Conservation (phyloP, 2,113 vertebrate genomes). For the Datnioides undecimradiatus region DNA sequence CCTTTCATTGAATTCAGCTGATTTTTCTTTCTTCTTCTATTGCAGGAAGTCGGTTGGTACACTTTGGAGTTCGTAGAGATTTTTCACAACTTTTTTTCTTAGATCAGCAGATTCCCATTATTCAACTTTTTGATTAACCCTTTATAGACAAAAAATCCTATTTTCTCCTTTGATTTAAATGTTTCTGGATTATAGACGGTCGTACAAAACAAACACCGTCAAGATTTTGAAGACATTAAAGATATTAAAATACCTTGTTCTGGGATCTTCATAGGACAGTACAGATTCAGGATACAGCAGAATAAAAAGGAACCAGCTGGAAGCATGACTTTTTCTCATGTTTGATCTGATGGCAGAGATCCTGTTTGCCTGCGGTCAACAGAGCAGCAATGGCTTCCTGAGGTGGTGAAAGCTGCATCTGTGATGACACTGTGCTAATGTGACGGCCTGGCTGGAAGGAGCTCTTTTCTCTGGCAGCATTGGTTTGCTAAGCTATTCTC, state of each 20-base stretch:
- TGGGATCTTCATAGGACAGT: neutral
- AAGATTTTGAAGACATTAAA: neutral
- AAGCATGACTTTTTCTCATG: neutral
- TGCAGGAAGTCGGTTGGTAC: too few relatives aligned
- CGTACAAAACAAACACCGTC: neutral
- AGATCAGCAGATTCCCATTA: too few relatives aligned
- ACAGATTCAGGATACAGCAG: neutral
- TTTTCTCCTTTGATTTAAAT: too few relatives aligned
- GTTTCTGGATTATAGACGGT: neutral
- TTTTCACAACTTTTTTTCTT: too few relatives aligned
- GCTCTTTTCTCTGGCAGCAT: neutral
- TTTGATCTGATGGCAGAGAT: neutral
- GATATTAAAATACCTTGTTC: neutral
- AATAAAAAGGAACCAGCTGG: neutral
- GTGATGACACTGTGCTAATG: neutral
- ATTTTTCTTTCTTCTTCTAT: too few relatives aligned
- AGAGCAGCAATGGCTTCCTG: neutral
- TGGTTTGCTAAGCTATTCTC: neutral
- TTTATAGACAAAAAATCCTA: too few relatives aligned
- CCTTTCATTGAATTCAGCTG: too few relatives aligned
- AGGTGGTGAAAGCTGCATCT: neutral
- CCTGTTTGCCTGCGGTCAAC: neutral
- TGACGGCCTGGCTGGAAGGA: neutral
- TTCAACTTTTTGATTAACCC: too few relatives aligned
- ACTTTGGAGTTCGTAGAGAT: too few relatives aligned